Percentiles rank a stretch among this genome's conserved stretches.
These are phyloP conservation scores for Nixonia krombeini DNA, from an alignment of 1,140 invertebrate genomes.

Conservation along the genomic window DNA sequence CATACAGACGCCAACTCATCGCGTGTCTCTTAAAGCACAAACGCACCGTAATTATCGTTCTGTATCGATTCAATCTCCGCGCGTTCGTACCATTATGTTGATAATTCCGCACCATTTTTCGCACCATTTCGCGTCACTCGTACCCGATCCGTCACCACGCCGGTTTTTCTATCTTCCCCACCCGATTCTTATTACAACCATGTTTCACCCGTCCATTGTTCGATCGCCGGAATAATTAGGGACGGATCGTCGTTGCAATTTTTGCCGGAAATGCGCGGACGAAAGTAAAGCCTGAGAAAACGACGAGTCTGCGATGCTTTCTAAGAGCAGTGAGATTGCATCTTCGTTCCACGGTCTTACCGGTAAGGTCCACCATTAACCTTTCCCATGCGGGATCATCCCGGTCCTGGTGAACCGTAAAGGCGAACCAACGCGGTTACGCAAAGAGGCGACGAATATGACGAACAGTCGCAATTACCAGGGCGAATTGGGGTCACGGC, in stretches of 20 bases:
- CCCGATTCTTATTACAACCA: too few species aligned
- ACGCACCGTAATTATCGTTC: slow-evolving; percentile 45
- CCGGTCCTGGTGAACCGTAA: slow-evolving; percentile 16
- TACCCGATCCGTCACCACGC: too few species aligned
- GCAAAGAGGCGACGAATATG: too few species aligned
- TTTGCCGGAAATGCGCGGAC: too few species aligned
- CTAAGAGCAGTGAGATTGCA: slow-evolving; percentile 26
- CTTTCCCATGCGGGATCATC: slow-evolving; percentile 26
- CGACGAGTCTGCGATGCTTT: slow-evolving; percentile 12
- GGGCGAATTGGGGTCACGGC: too few species aligned
- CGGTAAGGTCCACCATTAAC: slow-evolving; percentile 36
- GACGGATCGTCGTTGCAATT: too few species aligned
- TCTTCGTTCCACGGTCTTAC: slow-evolving; percentile 15
- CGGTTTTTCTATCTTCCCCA: too few species aligned
- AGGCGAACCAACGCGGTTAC: too few species aligned
- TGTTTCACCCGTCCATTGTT: too few species aligned
- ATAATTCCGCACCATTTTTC: slow-evolving; percentile 49
- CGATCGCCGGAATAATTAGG: too few species aligned
- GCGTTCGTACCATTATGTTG: slow-evolving; percentile 39
- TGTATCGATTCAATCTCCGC: slow-evolving; percentile 44
- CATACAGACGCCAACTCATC: slow-evolving; percentile 45
- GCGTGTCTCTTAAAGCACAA: slow-evolving; percentile 45
- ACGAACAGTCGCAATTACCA: too few species aligned
- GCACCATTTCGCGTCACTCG: too few species aligned
- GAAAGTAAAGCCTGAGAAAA: slow-evolving; percentile 16